Evolutionary conservation across 2,888 invertebrate genomes (phyloP), one percentile per base, ranked within the genome.

Genomic region (Bembecia ichneumoniformis): DNA sequence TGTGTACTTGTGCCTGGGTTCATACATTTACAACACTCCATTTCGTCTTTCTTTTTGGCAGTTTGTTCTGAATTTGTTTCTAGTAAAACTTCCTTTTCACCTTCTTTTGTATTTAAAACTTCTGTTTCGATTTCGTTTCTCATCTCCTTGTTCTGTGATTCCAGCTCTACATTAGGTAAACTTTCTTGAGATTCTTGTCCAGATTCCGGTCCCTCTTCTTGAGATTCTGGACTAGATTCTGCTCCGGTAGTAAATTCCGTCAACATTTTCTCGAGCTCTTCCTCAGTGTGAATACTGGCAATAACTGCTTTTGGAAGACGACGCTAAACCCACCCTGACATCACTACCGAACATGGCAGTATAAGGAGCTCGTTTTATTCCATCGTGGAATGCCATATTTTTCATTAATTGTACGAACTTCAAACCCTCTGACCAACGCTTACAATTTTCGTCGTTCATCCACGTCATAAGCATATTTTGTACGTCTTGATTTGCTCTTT

Each of bases 351-450:
- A 43, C 43, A 43, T 49, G 16, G 49, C 49, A 9, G 16, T 14
- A 16, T 40, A 49, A 20, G 49, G 49, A 20, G 46, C 16, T 36
- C 46, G 20, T 49, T 49, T 49, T 20, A 49, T 49, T 49, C 49
- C 49, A 20, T 46, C 40, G 40, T 49, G 49, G 28, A 15, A 49
- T 40, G 49, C 49, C 28, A 46, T 46, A 40, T 49, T 49, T 58
- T 76, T 74, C 62, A 60, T 63, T 50, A 69, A 57, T 55, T 71
- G 70, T 35, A 71, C 58, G 55, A 68, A 73, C 40, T 51, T 44
- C 47, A 71, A 52, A n/a, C 71, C 72, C 53, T 69, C 60, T 46
- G 58, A 60, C 74, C 73, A 77, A 49, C 64, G 62, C 34, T 47
- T 62, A 28, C 58, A 62, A 43, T 64, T 53, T 49, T 68, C 66